phyloP scores from a whole-genome alignment of 2,888 invertebrate genomes.

The Smittia aterrima region DNA sequence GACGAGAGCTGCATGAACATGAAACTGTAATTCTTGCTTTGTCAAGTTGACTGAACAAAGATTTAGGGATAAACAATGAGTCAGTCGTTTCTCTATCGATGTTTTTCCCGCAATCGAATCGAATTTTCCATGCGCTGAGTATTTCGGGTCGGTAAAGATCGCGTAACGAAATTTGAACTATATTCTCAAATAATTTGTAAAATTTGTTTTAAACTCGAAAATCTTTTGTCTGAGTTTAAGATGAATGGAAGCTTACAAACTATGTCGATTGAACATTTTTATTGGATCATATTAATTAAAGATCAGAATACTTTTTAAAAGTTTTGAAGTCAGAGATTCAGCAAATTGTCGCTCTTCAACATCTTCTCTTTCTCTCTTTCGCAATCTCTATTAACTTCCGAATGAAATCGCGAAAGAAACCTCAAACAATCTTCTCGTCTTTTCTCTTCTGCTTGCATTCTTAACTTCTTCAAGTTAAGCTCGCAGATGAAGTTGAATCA shows the following conservation, averaged over 20 bases:
- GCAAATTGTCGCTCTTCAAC: neutral
- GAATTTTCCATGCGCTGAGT: neutral
- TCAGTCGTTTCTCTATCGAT: neutral
- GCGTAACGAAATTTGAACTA: neutral
- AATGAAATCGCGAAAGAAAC: neutral
- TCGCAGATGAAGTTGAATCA: slow-evolving; percentile 2
- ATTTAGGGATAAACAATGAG: neutral
- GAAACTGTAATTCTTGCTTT: neutral
- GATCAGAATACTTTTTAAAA: neutral
- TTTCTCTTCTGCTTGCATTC: slow-evolving; percentile 1
- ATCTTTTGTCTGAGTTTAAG: neutral
- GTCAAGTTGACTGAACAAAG: neutral
- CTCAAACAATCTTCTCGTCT: neutral
- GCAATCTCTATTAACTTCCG: neutral
- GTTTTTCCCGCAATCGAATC: neutral
- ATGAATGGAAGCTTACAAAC: neutral
- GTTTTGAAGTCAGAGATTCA: neutral
- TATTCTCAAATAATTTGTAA: neutral
- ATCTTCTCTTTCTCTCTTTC: neutral
- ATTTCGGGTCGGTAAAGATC: too few relatives aligned
- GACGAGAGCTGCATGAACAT: neutral
- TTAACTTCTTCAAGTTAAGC: neutral
- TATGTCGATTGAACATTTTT: neutral
- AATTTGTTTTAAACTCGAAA: neutral
- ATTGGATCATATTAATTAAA: neutral